Conservation (phyloP, 2,888 invertebrate genomes). For the Cylindroiulus punctatus region DNA sequence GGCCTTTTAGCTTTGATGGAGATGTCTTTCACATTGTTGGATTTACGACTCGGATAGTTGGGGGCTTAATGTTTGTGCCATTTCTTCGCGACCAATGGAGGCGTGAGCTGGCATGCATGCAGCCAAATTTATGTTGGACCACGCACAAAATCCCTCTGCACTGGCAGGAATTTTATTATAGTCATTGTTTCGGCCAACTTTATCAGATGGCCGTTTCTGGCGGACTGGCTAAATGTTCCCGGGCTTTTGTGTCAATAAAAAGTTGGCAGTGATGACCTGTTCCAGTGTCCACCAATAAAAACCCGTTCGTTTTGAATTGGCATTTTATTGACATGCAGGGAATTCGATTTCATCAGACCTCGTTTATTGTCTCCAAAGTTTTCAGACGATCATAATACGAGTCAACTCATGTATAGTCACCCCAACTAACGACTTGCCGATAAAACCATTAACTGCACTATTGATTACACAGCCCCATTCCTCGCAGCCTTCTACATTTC, state of each 20-base stretch:
- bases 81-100: background rate
- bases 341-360: background rate
- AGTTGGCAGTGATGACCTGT: background rate
- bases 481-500: no score
- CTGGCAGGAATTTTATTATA: background rate
- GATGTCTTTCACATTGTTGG: background rate
- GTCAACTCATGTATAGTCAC: background rate
- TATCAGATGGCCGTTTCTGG: background rate
- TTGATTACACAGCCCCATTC: no score
- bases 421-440: background rate
- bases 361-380: background rate
- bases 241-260: background rate
- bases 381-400: background rate
- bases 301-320: slow-evolving; percentile 10
- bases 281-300: background rate
- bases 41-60: background rate
- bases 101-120: background rate
- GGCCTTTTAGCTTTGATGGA: background rate
- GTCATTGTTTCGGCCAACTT: background rate
- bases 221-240: background rate
- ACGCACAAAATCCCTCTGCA: background rate
- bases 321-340: background rate
- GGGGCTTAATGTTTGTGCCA: background rate
- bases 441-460: background rate
- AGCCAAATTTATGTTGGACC: background rate